These are phyloP conservation scores for Busseola fusca DNA, from an alignment of 2,888 invertebrate species.

Conservation along the genomic window DNA sequence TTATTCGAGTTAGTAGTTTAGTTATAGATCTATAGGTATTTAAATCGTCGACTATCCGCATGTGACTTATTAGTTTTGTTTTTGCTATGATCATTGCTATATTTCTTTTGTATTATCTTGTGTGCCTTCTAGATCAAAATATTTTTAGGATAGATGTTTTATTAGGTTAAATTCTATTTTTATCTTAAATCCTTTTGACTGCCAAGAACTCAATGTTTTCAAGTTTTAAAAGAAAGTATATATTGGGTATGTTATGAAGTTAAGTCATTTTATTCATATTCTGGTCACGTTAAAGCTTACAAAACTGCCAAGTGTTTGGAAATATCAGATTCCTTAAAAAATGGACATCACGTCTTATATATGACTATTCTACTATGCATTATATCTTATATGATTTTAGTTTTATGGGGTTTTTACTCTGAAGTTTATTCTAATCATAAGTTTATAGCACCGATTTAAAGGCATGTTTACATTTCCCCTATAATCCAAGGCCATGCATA, in stretches of 20 bases:
- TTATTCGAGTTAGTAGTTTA: conserved; percentile 11
- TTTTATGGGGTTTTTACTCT: not conserved
- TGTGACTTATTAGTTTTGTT: conserved; percentile 33
- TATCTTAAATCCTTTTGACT: not conserved
- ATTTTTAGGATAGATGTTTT: not conserved
- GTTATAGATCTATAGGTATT: not conserved
- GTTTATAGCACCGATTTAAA: not conserved
- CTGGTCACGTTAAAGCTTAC: not conserved
- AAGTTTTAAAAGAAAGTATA: not conserved
- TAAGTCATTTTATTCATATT: not conserved
- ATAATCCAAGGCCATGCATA: not conserved
- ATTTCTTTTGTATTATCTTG: conserved; percentile 18
- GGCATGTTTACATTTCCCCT: not conserved
- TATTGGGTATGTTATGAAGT: too few species aligned
- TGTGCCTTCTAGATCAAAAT: not conserved
- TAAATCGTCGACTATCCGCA: not conserved
- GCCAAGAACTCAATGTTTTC: not conserved
- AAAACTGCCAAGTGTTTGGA: not conserved
- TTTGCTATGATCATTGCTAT: conserved; percentile 13
- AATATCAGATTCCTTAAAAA: not conserved
- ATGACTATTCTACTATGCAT: not conserved
- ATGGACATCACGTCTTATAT: not conserved
- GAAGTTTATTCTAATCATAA: not conserved
- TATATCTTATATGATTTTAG: not conserved
- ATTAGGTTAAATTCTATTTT: not conserved